Base-by-base conservation (phyloP, 2,888 invertebrate species). In the Sminthurides aquaticus region DNA sequence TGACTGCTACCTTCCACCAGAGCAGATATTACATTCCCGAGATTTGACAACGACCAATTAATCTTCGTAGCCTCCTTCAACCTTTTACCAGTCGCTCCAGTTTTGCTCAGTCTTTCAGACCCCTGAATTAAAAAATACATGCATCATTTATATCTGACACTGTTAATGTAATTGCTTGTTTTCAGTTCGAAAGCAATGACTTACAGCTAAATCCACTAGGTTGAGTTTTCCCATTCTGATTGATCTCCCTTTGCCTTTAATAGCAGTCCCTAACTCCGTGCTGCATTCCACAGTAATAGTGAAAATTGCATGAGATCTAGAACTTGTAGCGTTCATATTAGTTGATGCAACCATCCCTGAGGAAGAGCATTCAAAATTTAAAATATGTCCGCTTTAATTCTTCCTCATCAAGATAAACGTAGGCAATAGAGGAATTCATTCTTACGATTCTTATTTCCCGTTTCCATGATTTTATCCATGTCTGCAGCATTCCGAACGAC, bases 21-120 rank as follows among this genome's bases (percentile, higher is more conserved):
- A 1, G 99, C 96, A 2, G 97, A 96, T 74, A 99, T 99, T 1
- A 99, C 99, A 80, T 98, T 98, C 27, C 98, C 98, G 62, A 99
- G 82, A 0, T 96, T 97, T 0, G 98, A 97, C 0, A 99, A 84
- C 0, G 98, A 98, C 69, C 97, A 85, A 82, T 98, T 98, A 74
- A 71, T 71, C 81, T 97, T 98, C 0, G 95, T 94, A 0, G 98
- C 97, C 80, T 99, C 98, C 77, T 95, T 91, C 62, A 98, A 81
- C 1, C 97, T 84, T 70, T 93, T 87, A 28, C 98, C 94, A 29
- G 89, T 87, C 0, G 98, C 93, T 76, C 96, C 96, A 0, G 98
- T 97, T 80, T 98, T 95, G 76, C 91, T 91, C 78, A 98, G 95
- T 27, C 99, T 84, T 79, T 99, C 99, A 0, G 97, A 98, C 60